phyloP scores from a whole-genome alignment of 2,888 invertebrate genomes.

The Ashinkailepas kermadecensis region DNA sequence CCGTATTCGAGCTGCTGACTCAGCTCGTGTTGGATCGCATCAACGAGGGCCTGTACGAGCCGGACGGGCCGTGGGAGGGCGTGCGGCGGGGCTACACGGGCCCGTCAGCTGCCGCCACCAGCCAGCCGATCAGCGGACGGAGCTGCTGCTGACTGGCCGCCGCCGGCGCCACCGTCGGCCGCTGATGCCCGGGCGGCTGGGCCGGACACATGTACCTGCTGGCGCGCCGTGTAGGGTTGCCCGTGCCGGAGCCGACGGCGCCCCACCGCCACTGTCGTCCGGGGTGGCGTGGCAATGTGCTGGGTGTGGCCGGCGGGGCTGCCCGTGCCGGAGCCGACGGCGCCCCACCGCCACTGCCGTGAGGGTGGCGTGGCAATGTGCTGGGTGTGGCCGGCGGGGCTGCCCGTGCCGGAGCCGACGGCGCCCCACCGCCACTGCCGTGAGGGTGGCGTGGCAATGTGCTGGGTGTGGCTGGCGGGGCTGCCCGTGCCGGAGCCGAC shows the following conservation, averaged over 20 bases:
- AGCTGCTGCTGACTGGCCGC: not conserved
- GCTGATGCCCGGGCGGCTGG: not conserved
- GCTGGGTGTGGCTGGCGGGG: not conserved
- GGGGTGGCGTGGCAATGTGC: too few species aligned
- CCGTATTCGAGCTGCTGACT: constrained; percentile 64
- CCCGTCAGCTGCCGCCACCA: too few species aligned
- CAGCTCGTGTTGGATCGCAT: not conserved
- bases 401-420: not conserved
- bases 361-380: too few species aligned
- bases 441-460: too few species aligned
- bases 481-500: not conserved
- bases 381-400: not conserved
- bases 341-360: too few species aligned
- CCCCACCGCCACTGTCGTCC: too few species aligned
- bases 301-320: too few species aligned
- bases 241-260: not conserved
- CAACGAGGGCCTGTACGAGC: not conserved
- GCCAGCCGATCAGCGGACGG: not conserved
- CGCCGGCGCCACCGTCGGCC: not conserved
- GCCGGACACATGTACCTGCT: not conserved
- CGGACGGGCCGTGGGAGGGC: constrained; percentile 12
- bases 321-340: not conserved
- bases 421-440: too few species aligned
- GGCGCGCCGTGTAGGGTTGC: not conserved
- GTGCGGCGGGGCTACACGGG: not conserved